These are phyloP conservation scores for Neodiprion pinetum DNA, from an alignment of 1,140 invertebrate genomes.

Conservation along the genomic window DNA sequence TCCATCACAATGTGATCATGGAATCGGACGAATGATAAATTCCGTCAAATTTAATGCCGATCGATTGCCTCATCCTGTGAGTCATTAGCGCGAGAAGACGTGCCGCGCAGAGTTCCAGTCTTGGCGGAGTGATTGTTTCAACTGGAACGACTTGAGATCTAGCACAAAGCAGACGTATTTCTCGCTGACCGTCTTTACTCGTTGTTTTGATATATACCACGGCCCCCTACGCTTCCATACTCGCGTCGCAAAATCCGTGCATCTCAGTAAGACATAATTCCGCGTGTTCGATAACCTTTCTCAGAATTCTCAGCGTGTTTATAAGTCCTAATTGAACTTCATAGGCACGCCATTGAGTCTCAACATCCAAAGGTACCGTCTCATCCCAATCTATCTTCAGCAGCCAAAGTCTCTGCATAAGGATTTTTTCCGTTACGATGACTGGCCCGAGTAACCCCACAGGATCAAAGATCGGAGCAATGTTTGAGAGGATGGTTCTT, in stretches of 20 bases:
- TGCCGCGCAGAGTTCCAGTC: constrained; percentile 45
- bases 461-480: constrained; percentile 30
- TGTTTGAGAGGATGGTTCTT: too few species aligned
- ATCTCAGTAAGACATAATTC: background rate
- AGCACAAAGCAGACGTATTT: constrained; percentile 34
- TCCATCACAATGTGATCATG: constrained; percentile 44
- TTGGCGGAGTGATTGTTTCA: constrained; percentile 39
- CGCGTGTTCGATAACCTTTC: too few species aligned
- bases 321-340: background rate
- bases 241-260: constrained; percentile 31
- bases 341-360: too few species aligned
- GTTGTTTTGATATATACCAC: constrained; percentile 31
- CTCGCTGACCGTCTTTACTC: constrained; percentile 14
- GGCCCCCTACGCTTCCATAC: constrained; percentile 19
- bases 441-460: constrained; percentile 27
- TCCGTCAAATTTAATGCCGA: background rate
- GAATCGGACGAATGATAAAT: constrained; percentile 44
- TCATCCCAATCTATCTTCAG: constrained; percentile 26
- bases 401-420: constrained; percentile 31
- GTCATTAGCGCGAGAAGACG: constrained; percentile 38
- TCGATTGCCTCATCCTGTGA: constrained; percentile 21
- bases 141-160: constrained; percentile 50
- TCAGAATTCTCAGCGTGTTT: too few species aligned
- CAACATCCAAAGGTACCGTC: background rate
- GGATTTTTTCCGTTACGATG: constrained; percentile 21